Base-by-base conservation (phyloP, 2,113 vertebrate genomes). In the Opisthocomus hoazin region DNA sequence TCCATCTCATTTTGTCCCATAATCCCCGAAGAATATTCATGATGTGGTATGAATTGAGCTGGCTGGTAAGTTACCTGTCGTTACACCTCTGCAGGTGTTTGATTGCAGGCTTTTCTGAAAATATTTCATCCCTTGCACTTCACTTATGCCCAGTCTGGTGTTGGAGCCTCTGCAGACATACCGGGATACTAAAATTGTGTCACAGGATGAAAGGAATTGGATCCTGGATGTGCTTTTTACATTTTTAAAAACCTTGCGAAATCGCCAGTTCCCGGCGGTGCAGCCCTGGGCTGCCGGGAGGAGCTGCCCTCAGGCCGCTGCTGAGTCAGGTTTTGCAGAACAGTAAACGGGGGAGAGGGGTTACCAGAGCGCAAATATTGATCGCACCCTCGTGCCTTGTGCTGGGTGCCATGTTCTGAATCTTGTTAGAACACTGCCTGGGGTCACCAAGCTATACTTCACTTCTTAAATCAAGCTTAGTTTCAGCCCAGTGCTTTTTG, bases 61-160 rank as follows among this genome's bases (percentile, higher is more conserved):
- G 65, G 53, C 70, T 84, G 95, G 95, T 97, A 87, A 97, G 94
- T 97, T 74, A 54, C 65, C n/a, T 74, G 63, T 80, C 91, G 93
- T 92, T 94, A 21, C 85, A 41, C 56, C 12, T 79, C 37, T 53
- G 46, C 36, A 81, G 46, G 41, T 78, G 18, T 74, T 46, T 41
- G 43, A 46, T 51, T 68, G 32, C 26, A 74, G 46, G 11, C n/a
- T 78, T 74, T 93, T n/a, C 48, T 69, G 43, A 48, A 64, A 68
- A 11, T 30, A 13, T 29, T 69, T 57, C 13, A n/a, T 60, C 69
- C 39, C 71, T 50, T 23, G 41, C 37, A 24, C 45, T 78, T 77
- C 14, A 10, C 73, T 69, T 43, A 5, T 73, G 36, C 63, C 18
- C 30, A 13, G 13, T 26, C 56, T 82, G 43, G 2, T 46, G 11